Evolutionary conservation across 2,888 invertebrate genomes (phyloP), one percentile per base, ranked within the genome.

Genomic region (Clanis bilineata): DNA sequence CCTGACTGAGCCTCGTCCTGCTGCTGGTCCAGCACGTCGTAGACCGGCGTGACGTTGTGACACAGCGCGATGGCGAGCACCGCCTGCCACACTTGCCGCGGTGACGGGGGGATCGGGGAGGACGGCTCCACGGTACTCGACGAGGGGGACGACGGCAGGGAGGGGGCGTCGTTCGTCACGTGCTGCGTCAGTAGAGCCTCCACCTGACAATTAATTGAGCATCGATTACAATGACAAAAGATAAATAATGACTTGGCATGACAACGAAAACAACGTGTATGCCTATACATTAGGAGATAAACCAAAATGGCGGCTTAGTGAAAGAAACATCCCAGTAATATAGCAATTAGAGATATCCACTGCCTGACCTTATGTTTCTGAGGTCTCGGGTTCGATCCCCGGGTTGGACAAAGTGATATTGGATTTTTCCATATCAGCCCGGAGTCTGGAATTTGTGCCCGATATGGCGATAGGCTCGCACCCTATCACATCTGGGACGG

Each of bases 1-100:
- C 88, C 88, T 1, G 89, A 90, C 32, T 86, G 85, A 1, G 80
- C 77, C 61, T 90, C 91, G 21, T 90, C 89, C 0, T 69, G 76
- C 6, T 72, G 44, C 2, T 44, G 72, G 2, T 83, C 82, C 1
- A 64, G 72, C 3, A 79, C 58, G 18, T 99, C 99, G 77, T 96
- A 97, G 1, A 98, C 98, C 0, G 99, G 99, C 0, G 99, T 99
- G 9, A 99, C 99, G 86, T 99, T 99, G 83, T 99, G 99, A 83
- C 99, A 99, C 39, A 99, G 91, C 0, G 99, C 98, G 57, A 99
- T 92, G 0, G 99, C 99, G 73, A 97, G 96, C 28, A 99, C 97
- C 0, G 97, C 97, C 77, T 97, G 97, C 90, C 96, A 96, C 63
- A 98, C 96, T 58, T 97, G 94, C 0, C 83, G 72, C n/a, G 89